A percentile compares a stretch with the other conserved stretches of the same genome.
Conservation (phyloP, 1,140 invertebrate species). For the Grapholita molesta region DNA sequence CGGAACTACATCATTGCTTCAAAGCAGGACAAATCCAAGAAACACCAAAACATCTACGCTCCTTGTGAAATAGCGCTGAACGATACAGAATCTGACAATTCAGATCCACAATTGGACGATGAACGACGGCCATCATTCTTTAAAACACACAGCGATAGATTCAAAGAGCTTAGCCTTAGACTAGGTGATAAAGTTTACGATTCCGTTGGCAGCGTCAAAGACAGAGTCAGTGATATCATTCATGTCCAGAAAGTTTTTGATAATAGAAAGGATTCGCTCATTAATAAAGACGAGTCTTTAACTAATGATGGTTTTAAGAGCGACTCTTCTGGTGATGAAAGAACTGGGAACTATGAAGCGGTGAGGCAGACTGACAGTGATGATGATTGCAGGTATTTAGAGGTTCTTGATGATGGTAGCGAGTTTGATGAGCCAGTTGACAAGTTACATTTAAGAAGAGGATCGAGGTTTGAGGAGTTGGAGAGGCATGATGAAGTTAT, state of each 20-base stretch:
- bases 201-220: constrained; percentile 49
- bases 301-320: constrained; percentile 43
- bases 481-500: constrained; percentile 17
- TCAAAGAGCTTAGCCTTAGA: constrained; percentile 56
- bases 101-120: constrained; percentile 30
- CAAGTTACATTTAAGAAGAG: constrained; percentile 20
- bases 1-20: constrained; percentile 40
- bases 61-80: constrained; percentile 64
- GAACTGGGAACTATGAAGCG: constrained; percentile 33
- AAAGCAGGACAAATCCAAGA: constrained; percentile 30
- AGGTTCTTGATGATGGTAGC: constrained; percentile 70
- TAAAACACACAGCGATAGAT: constrained; percentile 51
- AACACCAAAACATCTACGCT: constrained; percentile 44
- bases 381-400: constrained; percentile 63
- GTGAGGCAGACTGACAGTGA: constrained; percentile 54
- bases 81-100: constrained; percentile 46
- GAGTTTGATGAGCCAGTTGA: constrained; percentile 46
- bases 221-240: constrained; percentile 43
- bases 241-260: constrained; percentile 43
- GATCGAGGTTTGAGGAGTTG: constrained; percentile 21
- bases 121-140: constrained; percentile 39
- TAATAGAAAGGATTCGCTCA: constrained; percentile 47
- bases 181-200: constrained; percentile 56
- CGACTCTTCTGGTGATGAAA: constrained; percentile 46
- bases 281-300: constrained; percentile 26